Percentiles rank a stretch among this genome's conserved stretches.
Evolutionary conservation across 2,888 invertebrate species (phyloP).

Genomic region (Hypena proboscidalis): DNA sequence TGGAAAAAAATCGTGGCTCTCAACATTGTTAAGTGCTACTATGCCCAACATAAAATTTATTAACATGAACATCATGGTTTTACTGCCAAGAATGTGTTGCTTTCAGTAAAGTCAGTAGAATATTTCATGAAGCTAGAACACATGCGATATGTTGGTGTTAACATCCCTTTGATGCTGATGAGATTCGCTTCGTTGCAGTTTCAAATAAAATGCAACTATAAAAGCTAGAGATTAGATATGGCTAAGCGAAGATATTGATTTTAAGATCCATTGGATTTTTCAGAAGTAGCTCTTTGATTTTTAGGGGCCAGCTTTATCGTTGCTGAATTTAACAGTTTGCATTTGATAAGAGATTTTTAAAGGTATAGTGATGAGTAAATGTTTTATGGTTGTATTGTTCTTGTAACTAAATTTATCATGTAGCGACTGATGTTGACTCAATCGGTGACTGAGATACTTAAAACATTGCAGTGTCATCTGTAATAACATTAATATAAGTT

Average conservation of each 20-base stretch:
- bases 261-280: too few relatives aligned
- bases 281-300: too few relatives aligned
- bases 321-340: too few relatives aligned
- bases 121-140: not conserved
- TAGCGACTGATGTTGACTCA: not conserved
- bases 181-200: not conserved
- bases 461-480: too few relatives aligned
- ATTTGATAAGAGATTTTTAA: too few relatives aligned
- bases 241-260: too few relatives aligned
- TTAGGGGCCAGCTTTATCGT: too few relatives aligned
- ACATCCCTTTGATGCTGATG: not conserved
- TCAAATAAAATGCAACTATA: conserved; percentile 1
- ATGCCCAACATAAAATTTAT: conserved; percentile 42
- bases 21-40: conserved; percentile 49
- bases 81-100: conserved; percentile 10
- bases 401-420: too few relatives aligned
- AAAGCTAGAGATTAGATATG: not conserved
- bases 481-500: too few relatives aligned
- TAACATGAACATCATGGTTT: conserved; percentile 27
- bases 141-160: not conserved
- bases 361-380: too few relatives aligned
- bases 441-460: too few relatives aligned
- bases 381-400: too few relatives aligned
- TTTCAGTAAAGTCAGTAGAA: conserved; percentile 3
- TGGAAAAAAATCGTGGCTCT: conserved; percentile 51